Percentiles rank a stretch among this genome's conserved stretches.
Conservation (phyloP, 2,113 vertebrate genomes). For the Fregata magnificens region DNA sequence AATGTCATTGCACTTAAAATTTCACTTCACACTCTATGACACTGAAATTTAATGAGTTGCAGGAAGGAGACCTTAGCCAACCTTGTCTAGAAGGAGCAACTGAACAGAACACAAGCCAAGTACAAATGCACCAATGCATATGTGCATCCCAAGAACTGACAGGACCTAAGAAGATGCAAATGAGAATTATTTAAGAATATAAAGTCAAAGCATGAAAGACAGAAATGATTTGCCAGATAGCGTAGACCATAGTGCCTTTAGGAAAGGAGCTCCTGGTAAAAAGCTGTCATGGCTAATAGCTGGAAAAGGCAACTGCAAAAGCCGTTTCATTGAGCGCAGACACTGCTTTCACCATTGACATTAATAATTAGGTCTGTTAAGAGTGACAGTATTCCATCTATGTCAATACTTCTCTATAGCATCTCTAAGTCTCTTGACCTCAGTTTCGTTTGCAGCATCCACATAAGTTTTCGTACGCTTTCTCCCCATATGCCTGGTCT, state of each 20-base stretch:
- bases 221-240: background rate
- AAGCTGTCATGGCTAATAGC: background rate
- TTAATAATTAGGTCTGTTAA: background rate
- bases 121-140: background rate
- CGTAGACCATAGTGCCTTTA: background rate
- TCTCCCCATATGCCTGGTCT: accelerated
- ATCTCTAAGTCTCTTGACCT: background rate
- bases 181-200: background rate
- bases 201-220: background rate
- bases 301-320: background rate
- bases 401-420: background rate
- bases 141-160: background rate
- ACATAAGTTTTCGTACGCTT: accelerated
- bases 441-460: background rate
- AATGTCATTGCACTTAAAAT: slow-evolving; percentile 24
- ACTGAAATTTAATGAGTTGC: background rate
- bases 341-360: background rate
- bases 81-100: background rate
- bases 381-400: background rate
- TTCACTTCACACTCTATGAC: background rate
- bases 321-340: accelerated
- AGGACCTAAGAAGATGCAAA: background rate
- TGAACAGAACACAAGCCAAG: background rate
- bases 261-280: background rate
- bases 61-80: background rate